phyloP scores from a whole-genome alignment of 2,888 invertebrate genomes.

The Prionchulus punctatus region DNA sequence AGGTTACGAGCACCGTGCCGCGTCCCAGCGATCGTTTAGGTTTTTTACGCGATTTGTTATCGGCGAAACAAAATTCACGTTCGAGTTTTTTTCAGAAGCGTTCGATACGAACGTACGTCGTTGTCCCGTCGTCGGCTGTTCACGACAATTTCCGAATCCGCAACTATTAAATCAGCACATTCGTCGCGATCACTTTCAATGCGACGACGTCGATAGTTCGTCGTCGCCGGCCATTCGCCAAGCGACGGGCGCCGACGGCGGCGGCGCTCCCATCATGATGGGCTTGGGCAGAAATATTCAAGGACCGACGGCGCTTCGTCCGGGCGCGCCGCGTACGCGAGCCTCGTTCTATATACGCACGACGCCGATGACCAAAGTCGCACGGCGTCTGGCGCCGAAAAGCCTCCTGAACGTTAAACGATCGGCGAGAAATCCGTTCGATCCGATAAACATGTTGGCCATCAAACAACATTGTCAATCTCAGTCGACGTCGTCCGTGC shows the following conservation, averaged over 20 bases:
- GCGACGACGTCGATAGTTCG: background rate
- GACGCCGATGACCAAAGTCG: slow-evolving; percentile 74
- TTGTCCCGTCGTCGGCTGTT: background rate
- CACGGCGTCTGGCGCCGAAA: slow-evolving; percentile 58
- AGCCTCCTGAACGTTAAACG: slow-evolving; percentile 57
- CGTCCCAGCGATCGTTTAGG: slow-evolving; percentile 2
- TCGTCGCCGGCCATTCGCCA: too few species aligned
- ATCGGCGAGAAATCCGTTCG: slow-evolving; percentile 67
- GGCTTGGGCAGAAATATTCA: too few species aligned
- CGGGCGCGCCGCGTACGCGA: slow-evolving; percentile 45
- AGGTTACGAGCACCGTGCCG: background rate
- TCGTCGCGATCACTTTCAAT: background rate
- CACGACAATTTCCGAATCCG: background rate
- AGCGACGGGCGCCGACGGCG: too few species aligned
- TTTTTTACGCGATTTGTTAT: too few species aligned
- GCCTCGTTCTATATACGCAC: slow-evolving; percentile 84
- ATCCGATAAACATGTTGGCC: slow-evolving; percentile 44
- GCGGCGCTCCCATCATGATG: too few species aligned
- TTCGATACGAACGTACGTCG: background rate
- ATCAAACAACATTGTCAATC: slow-evolving; percentile 66
- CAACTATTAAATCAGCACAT: background rate
- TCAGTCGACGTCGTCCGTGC: background rate
- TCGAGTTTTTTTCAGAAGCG: background rate
- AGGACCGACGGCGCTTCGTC: too few species aligned
- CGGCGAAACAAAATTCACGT: background rate